These are phyloP conservation scores for Operophtera brumata DNA, from an alignment of 2,888 invertebrate genomes.

Conservation along the genomic window DNA sequence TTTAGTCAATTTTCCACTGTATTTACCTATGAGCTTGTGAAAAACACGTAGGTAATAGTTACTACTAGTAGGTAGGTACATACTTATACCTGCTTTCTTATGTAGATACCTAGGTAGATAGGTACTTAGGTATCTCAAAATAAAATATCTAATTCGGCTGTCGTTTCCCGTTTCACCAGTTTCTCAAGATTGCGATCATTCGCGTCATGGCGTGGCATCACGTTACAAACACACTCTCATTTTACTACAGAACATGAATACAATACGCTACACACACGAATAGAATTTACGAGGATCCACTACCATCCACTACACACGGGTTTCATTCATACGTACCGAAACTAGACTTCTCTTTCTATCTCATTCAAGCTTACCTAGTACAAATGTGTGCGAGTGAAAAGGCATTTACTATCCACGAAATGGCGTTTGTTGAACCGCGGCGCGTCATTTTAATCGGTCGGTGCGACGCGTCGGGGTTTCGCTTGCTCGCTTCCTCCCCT, in stretches of 20 bases:
- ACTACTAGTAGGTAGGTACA: too few species aligned
- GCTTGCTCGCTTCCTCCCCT: conserved; percentile 53
- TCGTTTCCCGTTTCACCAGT: neutral
- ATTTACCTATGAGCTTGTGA: too few species aligned
- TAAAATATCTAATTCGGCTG: neutral
- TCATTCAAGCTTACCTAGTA: conserved; percentile 56
- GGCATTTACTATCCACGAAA: conserved; percentile 60
- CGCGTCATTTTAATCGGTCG: conserved; percentile 54
- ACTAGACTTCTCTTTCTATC: conserved; percentile 74
- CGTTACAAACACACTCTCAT: conserved; percentile 11
- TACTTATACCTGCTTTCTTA: too few species aligned
- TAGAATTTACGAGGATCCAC: conserved; percentile 64
- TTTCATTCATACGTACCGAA: conserved; percentile 76
- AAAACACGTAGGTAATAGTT: too few species aligned
- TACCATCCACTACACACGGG: conserved; percentile 70
- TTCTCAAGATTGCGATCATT: neutral
- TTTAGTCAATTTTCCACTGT: too few species aligned
- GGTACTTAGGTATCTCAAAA: neutral
- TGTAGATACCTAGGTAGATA: neutral
- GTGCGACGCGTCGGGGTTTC: conserved; percentile 49
- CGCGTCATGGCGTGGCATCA: neutral
- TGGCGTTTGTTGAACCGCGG: conserved; percentile 75
- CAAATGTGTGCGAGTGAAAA: conserved; percentile 55
- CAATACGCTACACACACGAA: conserved; percentile 52
- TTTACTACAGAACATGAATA: conserved; percentile 20